phyloP scores from a whole-genome alignment of 2,797 vertebrate genomes.

The Cirrhinus molitorella region DNA sequence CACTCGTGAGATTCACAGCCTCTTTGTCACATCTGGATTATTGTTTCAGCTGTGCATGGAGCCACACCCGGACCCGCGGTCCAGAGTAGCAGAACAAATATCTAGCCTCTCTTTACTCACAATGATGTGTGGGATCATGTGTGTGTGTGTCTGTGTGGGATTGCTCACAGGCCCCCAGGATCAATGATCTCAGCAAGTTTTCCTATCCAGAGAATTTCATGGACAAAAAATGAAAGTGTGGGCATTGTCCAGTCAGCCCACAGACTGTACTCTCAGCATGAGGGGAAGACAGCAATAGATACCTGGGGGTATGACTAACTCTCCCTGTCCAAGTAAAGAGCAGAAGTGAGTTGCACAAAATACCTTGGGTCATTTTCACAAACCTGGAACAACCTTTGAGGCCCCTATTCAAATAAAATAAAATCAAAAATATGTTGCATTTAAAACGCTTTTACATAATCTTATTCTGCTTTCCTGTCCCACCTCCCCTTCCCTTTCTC shows the following conservation, averaged over 20 bases:
- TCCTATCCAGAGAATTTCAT: slow-evolving; percentile 23
- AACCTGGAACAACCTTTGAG: neutral
- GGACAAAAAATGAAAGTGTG: slow-evolving; percentile 28
- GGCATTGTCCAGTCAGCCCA: slow-evolving; percentile 42
- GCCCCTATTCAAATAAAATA: neutral
- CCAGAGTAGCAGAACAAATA: slow-evolving; percentile 36
- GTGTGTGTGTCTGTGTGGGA: neutral
- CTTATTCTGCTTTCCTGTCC: neutral
- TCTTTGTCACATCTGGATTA: slow-evolving; percentile 13
- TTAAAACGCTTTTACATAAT: neutral
- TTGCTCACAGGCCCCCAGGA: slow-evolving; percentile 22
- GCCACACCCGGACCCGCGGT: slow-evolving; percentile 32
- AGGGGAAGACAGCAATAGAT: slow-evolving; percentile 28
- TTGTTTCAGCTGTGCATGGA: slow-evolving; percentile 52
- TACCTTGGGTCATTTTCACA: neutral
- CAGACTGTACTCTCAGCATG: slow-evolving; percentile 33
- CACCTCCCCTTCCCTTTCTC: slow-evolving; percentile 14
- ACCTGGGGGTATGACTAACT: slow-evolving; percentile 10
- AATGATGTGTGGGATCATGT: neutral
- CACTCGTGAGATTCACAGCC: neutral
- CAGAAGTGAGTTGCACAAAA: neutral
- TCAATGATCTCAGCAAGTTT: slow-evolving; percentile 39
- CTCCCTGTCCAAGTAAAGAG: neutral
- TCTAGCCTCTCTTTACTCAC: slow-evolving; percentile 23
- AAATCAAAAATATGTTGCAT: neutral